These are phyloP conservation scores for Nysson spinosus DNA, from an alignment of 2,888 invertebrate species.

Conservation along the genomic window DNA sequence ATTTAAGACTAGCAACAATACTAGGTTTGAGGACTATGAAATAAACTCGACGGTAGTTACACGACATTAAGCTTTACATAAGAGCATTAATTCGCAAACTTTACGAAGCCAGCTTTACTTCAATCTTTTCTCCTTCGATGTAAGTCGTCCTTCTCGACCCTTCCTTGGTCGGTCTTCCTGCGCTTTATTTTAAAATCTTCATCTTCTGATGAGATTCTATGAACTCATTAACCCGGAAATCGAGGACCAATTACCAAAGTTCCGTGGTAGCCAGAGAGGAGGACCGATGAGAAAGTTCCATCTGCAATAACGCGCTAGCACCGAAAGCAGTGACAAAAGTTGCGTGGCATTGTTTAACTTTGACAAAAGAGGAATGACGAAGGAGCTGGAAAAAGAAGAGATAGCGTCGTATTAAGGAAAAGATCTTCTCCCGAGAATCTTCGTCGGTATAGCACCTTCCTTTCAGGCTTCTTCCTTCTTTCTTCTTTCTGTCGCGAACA, in stretches of 20 bases:
- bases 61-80: conserved; percentile 15
- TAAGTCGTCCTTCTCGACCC: neutral
- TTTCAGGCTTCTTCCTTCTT: conserved; percentile 18
- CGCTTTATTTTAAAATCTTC: conserved; percentile 14
- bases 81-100: conserved; percentile 49
- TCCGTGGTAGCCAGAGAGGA: conserved; percentile 12
- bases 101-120: conserved; percentile 10
- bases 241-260: conserved; percentile 51
- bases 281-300: conserved; percentile 58
- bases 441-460: no score
- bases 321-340: conserved; percentile 56
- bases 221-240: conserved; percentile 59
- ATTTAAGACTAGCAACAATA: neutral
- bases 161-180: no score
- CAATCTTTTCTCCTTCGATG: conserved; percentile 38
- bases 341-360: conserved; percentile 60
- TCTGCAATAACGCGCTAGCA: conserved; percentile 51
- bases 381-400: neutral
- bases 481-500: conserved; percentile 63
- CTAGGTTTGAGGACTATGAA: conserved; percentile 4
- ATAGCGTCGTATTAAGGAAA: neutral
- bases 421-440: neutral
- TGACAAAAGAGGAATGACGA: conserved; percentile 41
- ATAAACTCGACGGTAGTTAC: conserved; percentile 4
- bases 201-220: conserved; percentile 17